Evolutionary conservation across 2,888 invertebrate genomes (phyloP).

Genomic region (Petrolisthes manimaculis): DNA sequence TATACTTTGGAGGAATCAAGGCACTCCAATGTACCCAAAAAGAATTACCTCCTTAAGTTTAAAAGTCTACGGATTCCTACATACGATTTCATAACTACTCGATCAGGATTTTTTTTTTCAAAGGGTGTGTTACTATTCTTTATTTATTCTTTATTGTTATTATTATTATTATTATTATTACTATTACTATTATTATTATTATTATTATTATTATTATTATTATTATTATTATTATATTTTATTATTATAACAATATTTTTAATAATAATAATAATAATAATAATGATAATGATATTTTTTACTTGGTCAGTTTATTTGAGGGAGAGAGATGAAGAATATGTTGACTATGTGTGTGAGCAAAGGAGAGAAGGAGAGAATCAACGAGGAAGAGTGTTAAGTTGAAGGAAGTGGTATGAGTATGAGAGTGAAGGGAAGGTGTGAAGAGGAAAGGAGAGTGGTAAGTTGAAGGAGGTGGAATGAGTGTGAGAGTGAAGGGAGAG

Average conservation of each 20-base stretch:
- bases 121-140: too few species aligned
- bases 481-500: neutral
- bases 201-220: neutral
- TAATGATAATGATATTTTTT: neutral
- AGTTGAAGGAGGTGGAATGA: neutral
- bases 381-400: too few species aligned
- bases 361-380: too few species aligned
- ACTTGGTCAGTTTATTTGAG: neutral
- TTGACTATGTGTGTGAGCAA: too few species aligned
- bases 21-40: too few species aligned
- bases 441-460: neutral
- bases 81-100: too few species aligned
- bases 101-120: too few species aligned
- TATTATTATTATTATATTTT: neutral
- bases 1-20: too few species aligned
- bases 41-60: too few species aligned
- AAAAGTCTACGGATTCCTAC: too few species aligned
- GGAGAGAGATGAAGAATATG: too few species aligned
- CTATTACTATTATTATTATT: neutral
- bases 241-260: neutral
- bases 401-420: neutral
- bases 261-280: too few species aligned
- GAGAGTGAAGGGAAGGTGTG: neutral
- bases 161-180: neutral
- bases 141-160: neutral